Base-by-base conservation (phyloP, 92 coral and sea anemone genomes). In the Diadumene lineata region DNA sequence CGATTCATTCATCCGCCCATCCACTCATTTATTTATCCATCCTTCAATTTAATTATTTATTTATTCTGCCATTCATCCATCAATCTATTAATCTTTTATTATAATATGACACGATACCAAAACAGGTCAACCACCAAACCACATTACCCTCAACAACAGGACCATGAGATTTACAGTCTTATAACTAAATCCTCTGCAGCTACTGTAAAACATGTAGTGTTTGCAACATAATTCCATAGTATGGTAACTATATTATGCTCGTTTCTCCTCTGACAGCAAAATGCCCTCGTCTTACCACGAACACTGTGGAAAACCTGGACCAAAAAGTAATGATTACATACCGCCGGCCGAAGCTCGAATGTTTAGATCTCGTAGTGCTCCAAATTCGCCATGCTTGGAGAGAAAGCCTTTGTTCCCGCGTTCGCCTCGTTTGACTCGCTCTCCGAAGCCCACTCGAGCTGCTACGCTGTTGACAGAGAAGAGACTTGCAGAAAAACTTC, bases 351-450 rank as follows among this genome's bases (percentile, higher is more conserved):
- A 96, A 50, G 88, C 94, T 13, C 73, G 99, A 15, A n/a, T 72
- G 7, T 96, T 96, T 75, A 96, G 92, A 62, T 96, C 99, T 1
- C 88, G 99, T 15, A 93, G 98, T 72, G 98, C 98, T 7, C 98
- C 98, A 0, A 93, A 88, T 68, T 90, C 98, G 17, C 98, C 98
- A 11, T 43, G 91, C 23, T 73, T 79, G 0, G 88, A 83, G 22
- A 77, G 97, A 65, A 89, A 82, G 31, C 78, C 90, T 17, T 64
- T 84, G 23, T 50, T 84, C n/a, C 82, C 89, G 19, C 90, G 82
- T 1, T 89, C 98, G 15, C 96, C 97, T 30, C 91, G 92, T 0
- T 79, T 90, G 0, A 68, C 81, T 19, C 64, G 83, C 3, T 79
- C 82, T 4, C 90, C 90, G 1, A 72, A 89, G 50, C 81, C 82